Percentiles rank a stretch among this genome's conserved stretches.
Evolutionary conservation across 2,797 vertebrate genomes (phyloP).

Genomic region (Sebastiscus tertius): DNA sequence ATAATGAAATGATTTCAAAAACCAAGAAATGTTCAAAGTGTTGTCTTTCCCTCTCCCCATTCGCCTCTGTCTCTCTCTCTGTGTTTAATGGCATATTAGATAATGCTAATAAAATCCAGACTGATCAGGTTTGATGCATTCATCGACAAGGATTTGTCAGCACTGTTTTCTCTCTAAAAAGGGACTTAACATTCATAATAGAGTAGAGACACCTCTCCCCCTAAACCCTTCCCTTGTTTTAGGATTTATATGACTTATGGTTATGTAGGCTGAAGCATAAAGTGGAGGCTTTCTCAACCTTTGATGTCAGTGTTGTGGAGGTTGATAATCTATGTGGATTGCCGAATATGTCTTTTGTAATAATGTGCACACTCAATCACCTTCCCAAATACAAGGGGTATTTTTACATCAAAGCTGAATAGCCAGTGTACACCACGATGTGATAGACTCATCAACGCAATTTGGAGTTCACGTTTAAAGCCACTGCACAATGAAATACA

Average conservation of each 20-base stretch:
- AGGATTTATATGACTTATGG: conserved; percentile 68
- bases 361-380: conserved; percentile 37
- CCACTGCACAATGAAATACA: conserved; percentile 29
- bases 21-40: conserved; percentile 39
- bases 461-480: conserved; percentile 31
- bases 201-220: conserved; percentile 44
- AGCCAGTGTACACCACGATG: neutral
- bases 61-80: conserved; percentile 7
- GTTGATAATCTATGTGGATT: conserved; percentile 73
- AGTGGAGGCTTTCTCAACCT: conserved; percentile 63
- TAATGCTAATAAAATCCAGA: conserved; percentile 68
- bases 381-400: conserved; percentile 27
- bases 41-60: conserved; percentile 17
- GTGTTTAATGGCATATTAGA: conserved; percentile 57
- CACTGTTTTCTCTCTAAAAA: conserved; percentile 34
- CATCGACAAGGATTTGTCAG: conserved; percentile 71
- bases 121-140: conserved; percentile 66
- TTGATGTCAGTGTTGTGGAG: conserved; percentile 68
- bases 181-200: conserved; percentile 62
- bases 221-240: conserved; percentile 73
- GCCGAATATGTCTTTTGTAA: conserved; percentile 43
- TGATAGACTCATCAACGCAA: conserved; percentile 44
- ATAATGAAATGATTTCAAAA: conserved; percentile 62
- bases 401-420: conserved; percentile 29
- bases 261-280: conserved; percentile 53